Base-by-base conservation (phyloP, 2,888 invertebrate species). In the Brassicogethes aeneus region DNA sequence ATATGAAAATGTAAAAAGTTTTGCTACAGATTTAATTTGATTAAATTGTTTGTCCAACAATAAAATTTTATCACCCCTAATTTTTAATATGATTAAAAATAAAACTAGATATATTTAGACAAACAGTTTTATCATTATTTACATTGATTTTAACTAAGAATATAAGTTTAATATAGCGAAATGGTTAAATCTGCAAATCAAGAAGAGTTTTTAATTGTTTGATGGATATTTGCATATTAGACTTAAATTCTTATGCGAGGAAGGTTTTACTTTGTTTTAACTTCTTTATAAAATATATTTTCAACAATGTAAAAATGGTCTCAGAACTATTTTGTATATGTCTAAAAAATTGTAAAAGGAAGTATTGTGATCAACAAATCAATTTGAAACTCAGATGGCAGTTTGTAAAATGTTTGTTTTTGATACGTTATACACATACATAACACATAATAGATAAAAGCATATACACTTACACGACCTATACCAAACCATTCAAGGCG, bases 1-100 rank as follows among this genome's bases (percentile, higher is more conserved):
- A 61, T 61, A 61, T 59, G 61, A 61, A 61, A 60, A 61, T 61
- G 61, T 59, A 61, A 61, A 60, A 61, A 60, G 55, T 56, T 55
- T 44, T 43, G 55, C 58, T 59, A 58, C 58, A 55, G 51, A 56
- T 50, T 52, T 41, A n/a, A 37, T 40, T 42, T 37, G 43, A 43
- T 45, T 23, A 40, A 41, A 46, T 41, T 39, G 41, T 43, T 45
- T 44, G 44, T 40, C 45, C 38, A 16, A 16, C 15, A 35, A 36
- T 37, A 37, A 37, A 15, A 13, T 37, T 23, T 30, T 37, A 16
- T 35, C 16, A 16, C 16, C 35, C 15, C 15, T 15, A 3, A 14
- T 15, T 7, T 35, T 5, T 12, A 10, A 5, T 35, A 14, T 35
- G 35, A 14, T 32, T 32, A 32, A 32, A n/a, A n/a, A 32, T 32